Evolutionary conservation across 2,888 invertebrate species (phyloP), one percentile per base, ranked within the genome.

Genomic region (Amphipyra berbera): DNA sequence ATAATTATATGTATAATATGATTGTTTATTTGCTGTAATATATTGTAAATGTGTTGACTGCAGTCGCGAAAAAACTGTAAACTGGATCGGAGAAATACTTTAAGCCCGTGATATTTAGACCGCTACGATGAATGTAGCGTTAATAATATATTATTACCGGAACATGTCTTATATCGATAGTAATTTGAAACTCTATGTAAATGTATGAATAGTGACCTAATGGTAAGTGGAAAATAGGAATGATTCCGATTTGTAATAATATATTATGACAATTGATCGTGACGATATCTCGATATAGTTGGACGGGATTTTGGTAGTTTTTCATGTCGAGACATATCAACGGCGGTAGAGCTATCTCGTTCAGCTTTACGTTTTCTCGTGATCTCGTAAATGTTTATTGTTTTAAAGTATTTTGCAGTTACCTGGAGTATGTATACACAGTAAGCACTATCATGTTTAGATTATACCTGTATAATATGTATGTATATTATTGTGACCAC

Each of bases 401-500:
- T 55, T 55, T 55, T 74, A 83, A 78, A 86, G 82, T 88, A 81
- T 83, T 75, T 87, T 83, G 62, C 81, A 73, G 81, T 73, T 68
- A 76, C 70, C 62, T 73, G 60, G 48, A 74, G 44, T 73, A 80
- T 78, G 55, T 69, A 78, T 73, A 76, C 86, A 78, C 75, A 60
- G 78, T 83, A 68, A 73, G 66, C 66, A 73, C 82, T 76, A 77
- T 64, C 84, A 78, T 80, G 83, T 85, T 83, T 89, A 90, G 84
- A 88, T 86, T 88, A 88, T 86, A 74, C 65, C 60, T 68, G 68
- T 82, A 81, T 84, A 85, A 87, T 88, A 78, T 70, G 21, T 89
- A 78, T 69, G 45, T 73, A 70, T 88, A 86, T 71, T 89, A 89
- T 90, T 88, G 82, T 87, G 86, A 88, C 84, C 85, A 79, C 89